These are phyloP conservation scores for Falco biarmicus DNA, from an alignment of 2,797 vertebrate species.

Conservation along the genomic window DNA sequence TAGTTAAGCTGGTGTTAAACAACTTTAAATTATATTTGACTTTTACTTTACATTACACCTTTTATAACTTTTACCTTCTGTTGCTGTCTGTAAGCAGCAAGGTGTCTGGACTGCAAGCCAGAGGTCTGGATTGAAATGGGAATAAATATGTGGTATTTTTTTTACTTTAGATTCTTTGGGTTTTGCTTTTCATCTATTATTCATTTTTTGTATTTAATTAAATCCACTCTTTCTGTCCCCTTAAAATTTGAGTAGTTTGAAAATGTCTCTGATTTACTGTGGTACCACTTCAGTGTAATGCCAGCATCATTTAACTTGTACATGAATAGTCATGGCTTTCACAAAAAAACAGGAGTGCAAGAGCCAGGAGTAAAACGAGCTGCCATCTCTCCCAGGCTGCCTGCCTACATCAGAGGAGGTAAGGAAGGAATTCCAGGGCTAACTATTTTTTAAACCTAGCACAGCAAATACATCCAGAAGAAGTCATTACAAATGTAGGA, in stretches of 20 bases:
- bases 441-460: not conserved
- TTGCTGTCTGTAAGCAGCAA: not conserved
- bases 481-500: not conserved
- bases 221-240: not conserved
- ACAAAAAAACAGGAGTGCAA: not conserved
- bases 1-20: not conserved
- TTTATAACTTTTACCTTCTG: not conserved
- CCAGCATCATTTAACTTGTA: not conserved
- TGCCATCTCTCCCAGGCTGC: not conserved
- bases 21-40: not conserved
- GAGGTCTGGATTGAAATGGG: not conserved
- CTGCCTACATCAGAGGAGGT: not conserved
- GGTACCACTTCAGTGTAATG: not conserved
- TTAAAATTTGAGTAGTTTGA: constrained; percentile 8
- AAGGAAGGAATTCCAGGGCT: not conserved
- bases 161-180: not conserved
- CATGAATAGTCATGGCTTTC: not conserved
- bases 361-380: not conserved
- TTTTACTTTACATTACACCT: not conserved
- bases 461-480: not conserved
- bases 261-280: not conserved
- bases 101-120: not conserved
- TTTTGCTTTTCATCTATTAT: not conserved
- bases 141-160: not conserved
- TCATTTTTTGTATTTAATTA: not conserved